Evolutionary conservation across 35 echinoderm and acorn worm genomes (phyloP), one percentile per base, ranked within the genome.

Genomic region (Antedon bifida): DNA sequence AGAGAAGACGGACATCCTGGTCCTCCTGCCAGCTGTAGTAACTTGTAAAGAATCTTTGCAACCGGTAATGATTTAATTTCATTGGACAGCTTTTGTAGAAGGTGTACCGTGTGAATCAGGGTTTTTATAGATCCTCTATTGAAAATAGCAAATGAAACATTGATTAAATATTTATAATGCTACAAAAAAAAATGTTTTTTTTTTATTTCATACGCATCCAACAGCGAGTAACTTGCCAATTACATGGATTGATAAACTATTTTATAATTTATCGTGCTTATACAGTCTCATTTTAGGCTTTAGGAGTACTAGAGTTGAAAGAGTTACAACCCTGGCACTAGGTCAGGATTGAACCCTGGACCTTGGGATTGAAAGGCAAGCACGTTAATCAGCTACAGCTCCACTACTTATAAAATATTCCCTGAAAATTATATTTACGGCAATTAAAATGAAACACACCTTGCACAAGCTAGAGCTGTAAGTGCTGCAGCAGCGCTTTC

Each of bases 391-490:
- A n/a, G n/a, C n/a, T n/a, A n/a, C n/a, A n/a, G n/a, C n/a, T n/a
- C n/a, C n/a, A n/a, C n/a, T n/a, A n/a, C n/a, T n/a, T n/a, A n/a
- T n/a, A n/a, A n/a, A n/a, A n/a, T n/a, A n/a, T n/a, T n/a, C n/a
- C n/a, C n/a, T n/a, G n/a, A n/a, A n/a, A n/a, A n/a, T n/a, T n/a
- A n/a, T n/a, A n/a, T n/a, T n/a, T n/a, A n/a, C n/a, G n/a, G n/a
- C n/a, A n/a, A n/a, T n/a, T n/a, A n/a, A n/a, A n/a, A n/a, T n/a
- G n/a, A 42, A 4, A 42, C 86, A 30, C 55, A 92, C 90, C 90
- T 92, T 87, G 90, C 90, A 82, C 86, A 88, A 26, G 86, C 86
- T 56, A 92, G 38, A 31, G 90, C 90, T 39, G 88, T 86, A 73
- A 92, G 79, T 0, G 89, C 85, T 34, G 90, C 56, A 21, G 90